Evolutionary conservation across 2,888 invertebrate genomes (phyloP).

Genomic region (Caenorhabditis sp.): DNA sequence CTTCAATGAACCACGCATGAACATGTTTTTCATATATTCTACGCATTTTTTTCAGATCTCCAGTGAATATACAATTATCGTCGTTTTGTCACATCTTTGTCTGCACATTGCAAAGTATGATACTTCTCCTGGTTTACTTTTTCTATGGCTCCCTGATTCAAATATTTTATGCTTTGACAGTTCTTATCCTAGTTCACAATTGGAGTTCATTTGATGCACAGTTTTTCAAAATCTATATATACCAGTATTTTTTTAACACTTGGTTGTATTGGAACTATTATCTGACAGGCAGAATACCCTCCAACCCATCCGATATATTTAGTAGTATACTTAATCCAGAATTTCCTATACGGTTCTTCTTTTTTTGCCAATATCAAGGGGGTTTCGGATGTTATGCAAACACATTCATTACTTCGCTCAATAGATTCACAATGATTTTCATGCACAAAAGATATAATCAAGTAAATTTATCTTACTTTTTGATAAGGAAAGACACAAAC

Average conservation of each 20-base stretch:
- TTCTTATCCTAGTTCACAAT: constrained; percentile 15
- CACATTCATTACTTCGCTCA: constrained; percentile 22
- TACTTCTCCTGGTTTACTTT: constrained; percentile 16
- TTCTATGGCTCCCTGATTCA: constrained; percentile 16
- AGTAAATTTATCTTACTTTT: constrained; percentile 10
- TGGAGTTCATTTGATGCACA: constrained; percentile 33
- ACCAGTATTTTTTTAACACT: constrained; percentile 30
- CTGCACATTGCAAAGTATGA: too few relatives aligned
- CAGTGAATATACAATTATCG: too few relatives aligned
- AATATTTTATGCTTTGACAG: constrained; percentile 22
- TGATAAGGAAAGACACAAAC: not conserved
- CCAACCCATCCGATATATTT: constrained; percentile 1
- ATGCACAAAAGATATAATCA: constrained; percentile 15
- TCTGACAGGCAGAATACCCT: constrained; percentile 11
- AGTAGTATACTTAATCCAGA: not conserved
- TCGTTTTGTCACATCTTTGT: too few relatives aligned
- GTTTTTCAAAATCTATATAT: constrained; percentile 34
- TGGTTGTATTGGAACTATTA: constrained; percentile 30
- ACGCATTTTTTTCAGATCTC: too few relatives aligned
- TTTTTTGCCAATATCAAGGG: constrained; percentile 18
- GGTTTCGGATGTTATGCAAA: constrained; percentile 22
- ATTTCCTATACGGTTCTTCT: constrained; percentile 15
- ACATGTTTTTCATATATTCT: too few relatives aligned
- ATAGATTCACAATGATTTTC: constrained; percentile 24
- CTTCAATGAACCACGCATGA: too few relatives aligned